phyloP scores from a whole-genome alignment of 2,797 vertebrate species.

The Coendou prehensilis region DNA sequence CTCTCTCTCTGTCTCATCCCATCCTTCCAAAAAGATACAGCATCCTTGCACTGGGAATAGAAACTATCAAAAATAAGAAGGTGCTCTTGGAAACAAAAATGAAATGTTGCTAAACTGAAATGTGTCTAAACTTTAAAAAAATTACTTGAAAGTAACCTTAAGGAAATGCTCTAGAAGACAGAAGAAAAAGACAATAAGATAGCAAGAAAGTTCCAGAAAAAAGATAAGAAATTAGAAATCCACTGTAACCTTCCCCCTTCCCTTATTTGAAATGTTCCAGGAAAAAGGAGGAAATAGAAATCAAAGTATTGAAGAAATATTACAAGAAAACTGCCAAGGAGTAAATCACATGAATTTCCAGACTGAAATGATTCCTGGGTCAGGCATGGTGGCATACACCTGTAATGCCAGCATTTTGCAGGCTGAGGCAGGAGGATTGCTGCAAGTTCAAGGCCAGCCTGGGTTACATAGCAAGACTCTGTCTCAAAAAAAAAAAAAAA shows the following conservation, averaged over 20 bases:
- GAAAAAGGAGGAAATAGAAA: neutral
- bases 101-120: neutral
- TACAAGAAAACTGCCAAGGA: neutral
- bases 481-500: too few species aligned
- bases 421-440: too few species aligned
- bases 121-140: neutral
- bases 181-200: neutral
- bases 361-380: neutral
- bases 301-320: constrained; percentile 29
- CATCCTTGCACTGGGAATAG: neutral
- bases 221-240: neutral
- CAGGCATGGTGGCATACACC: neutral
- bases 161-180: constrained; percentile 10
- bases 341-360: neutral
- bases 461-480: neutral
- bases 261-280: neutral
- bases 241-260: neutral
- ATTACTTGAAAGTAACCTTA: constrained; percentile 55
- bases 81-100: neutral
- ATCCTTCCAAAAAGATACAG: neutral
- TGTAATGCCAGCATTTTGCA: too few species aligned
- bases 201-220: constrained; percentile 44
- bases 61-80: neutral
- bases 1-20: too few species aligned
- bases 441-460: neutral